A percentile compares a stretch with the other conserved stretches of the same genome.
These are phyloP conservation scores for Metopia argyrocephala DNA, from an alignment of 2,888 invertebrate genomes.

Conservation along the genomic window DNA sequence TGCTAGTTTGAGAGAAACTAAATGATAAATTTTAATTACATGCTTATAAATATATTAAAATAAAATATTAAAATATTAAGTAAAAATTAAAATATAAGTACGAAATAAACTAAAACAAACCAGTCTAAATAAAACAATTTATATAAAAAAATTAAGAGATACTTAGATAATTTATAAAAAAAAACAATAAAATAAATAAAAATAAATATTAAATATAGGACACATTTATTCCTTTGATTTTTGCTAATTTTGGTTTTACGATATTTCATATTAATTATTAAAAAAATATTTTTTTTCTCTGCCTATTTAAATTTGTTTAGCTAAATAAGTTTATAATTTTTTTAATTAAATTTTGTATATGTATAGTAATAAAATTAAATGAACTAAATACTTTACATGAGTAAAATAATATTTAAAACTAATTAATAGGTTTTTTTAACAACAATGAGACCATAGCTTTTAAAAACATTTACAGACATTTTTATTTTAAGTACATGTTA, in stretches of 20 bases:
- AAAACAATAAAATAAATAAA: not conserved
- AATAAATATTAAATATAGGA: conserved; percentile 74
- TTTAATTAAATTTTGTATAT: not conserved
- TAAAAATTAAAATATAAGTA: not conserved
- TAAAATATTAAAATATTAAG: conserved; percentile 49
- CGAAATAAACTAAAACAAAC: not conserved
- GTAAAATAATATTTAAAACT: not conserved
- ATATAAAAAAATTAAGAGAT: not conserved
- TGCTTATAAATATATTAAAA: not conserved
- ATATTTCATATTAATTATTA: conserved; percentile 19
- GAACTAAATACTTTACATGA: not conserved
- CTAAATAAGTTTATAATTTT: not conserved
- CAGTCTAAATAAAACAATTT: not conserved
- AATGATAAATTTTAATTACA: too few species aligned
- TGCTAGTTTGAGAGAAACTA: conserved; percentile 20
- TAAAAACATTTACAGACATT: conserved; percentile 19
- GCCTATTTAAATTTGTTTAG: not conserved
- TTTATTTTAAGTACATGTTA: conserved; percentile 1
- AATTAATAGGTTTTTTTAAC: not conserved
- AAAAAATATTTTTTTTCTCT: not conserved
- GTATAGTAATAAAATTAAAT: not conserved
- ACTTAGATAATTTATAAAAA: not conserved
- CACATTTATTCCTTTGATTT: conserved; percentile 66
- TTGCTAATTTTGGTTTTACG: conserved; percentile 2
- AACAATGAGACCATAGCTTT: conserved; percentile 60